Percentiles rank a stretch among this genome's conserved stretches.
Conservation (phyloP, 1,140 invertebrate genomes). For the Ceratosolen solmsi region DNA sequence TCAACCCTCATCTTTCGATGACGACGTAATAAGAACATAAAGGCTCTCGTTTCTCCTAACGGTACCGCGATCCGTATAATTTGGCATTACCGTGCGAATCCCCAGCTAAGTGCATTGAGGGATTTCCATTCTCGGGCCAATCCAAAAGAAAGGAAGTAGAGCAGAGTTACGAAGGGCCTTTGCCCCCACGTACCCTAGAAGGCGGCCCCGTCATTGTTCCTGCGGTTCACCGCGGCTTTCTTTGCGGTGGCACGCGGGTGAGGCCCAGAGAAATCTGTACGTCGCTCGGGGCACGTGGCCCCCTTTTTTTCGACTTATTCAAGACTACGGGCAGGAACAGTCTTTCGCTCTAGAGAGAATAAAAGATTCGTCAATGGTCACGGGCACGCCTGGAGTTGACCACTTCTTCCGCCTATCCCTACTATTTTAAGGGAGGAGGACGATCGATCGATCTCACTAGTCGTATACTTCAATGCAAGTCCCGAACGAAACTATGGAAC, state of each 20-base stretch:
- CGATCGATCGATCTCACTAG: neutral
- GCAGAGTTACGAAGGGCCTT: neutral
- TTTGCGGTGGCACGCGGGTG: neutral
- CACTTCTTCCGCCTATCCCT: neutral
- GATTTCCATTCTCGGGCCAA: neutral
- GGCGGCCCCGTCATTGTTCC: neutral
- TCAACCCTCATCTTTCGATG: neutral
- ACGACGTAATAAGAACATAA: neutral
- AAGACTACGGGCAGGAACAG: neutral
- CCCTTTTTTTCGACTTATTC: neutral
- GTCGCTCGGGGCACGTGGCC: neutral
- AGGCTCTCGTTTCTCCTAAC: neutral
- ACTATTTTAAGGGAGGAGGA: neutral
- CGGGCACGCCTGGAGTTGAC: neutral
- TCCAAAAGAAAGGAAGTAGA: neutral
- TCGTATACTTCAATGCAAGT: neutral
- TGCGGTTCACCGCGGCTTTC: neutral
- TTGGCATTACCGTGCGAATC: neutral
- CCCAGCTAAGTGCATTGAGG: neutral
- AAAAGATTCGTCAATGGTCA: neutral
- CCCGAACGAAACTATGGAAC: neutral
- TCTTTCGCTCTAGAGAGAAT: neutral
- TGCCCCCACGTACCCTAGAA: neutral
- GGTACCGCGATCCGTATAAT: conserved; percentile 30
- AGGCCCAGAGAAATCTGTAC: neutral